A percentile compares a stretch with the other conserved stretches of the same genome.
Evolutionary conservation across 2,888 invertebrate genomes (phyloP).

Genomic region (Punctoribates punctum): DNA sequence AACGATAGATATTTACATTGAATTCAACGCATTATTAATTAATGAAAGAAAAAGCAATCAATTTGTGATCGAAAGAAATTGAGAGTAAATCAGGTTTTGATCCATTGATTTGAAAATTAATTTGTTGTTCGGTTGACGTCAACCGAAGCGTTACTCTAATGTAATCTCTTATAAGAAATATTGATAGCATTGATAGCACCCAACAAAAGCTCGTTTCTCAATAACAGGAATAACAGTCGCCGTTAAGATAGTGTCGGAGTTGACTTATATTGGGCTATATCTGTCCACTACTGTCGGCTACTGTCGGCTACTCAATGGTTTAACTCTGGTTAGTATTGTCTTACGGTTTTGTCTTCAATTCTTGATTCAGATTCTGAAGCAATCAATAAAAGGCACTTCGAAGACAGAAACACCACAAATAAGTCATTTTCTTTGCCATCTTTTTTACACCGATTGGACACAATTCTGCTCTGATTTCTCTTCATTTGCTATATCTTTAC

Average conservation of each 20-base stretch:
- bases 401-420: constrained; percentile 10
- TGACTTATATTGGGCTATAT: not conserved
- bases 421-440: constrained; percentile 27
- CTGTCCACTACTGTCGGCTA: not conserved
- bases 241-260: not conserved
- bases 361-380: not conserved
- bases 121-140: too few relatives aligned
- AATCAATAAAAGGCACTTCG: constrained; percentile 36
- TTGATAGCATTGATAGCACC: not conserved
- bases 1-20: too few relatives aligned
- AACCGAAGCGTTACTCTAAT: too few relatives aligned
- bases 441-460: constrained; percentile 36
- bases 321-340: not conserved
- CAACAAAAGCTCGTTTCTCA: constrained; percentile 12
- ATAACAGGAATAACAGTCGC: not conserved
- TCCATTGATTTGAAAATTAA: too few relatives aligned
- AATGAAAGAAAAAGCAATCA: too few relatives aligned
- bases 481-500: not conserved
- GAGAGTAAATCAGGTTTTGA: too few relatives aligned
- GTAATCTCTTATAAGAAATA: too few relatives aligned
- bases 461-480: not conserved
- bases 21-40: too few relatives aligned
- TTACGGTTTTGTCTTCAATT: not conserved
- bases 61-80: too few relatives aligned
- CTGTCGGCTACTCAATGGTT: not conserved